Base-by-base conservation (phyloP, 1,140 invertebrate genomes). In the Lepidurus couesii region DNA sequence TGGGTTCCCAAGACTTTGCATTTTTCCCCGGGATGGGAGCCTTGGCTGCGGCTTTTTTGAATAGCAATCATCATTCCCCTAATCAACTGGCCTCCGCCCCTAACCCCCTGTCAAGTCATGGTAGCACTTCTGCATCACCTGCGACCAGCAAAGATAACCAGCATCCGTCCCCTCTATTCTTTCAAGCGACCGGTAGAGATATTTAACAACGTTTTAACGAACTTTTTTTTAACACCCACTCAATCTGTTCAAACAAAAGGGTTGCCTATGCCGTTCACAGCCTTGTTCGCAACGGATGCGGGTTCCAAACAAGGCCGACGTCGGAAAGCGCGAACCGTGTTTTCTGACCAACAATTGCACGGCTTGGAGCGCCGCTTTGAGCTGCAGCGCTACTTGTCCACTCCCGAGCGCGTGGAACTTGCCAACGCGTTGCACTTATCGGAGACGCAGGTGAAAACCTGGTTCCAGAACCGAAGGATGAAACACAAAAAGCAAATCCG, bases 391-490 rank as follows among this genome's bases (percentile, higher is more conserved):
- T 99, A 99, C 86, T 88, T 99, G 13, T 98, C 95, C 8, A 99
- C 97, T 0, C 96, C 97, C 0, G 98, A 99, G 84, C 86, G 98
- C 75, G 94, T 98, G 8, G 96, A 98, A 83, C 86, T 99, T 73
- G 97, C 98, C 0, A 92, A 92, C 4, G 92, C 92, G 0, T 87
- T 99, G 13, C 95, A 94, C 82, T 88, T 99, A 3, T 97, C 95
- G 1, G 97, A 99, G 87, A 97, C 97, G 0, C 98, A 99, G 86
- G 91, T 91, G 74, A 98, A 98, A 88, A 98, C 95, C 44, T 98
- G 96, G 97, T 98, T 98, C 86, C 96, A 98, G 86, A 98, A 98
- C 86, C 86, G 96, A 16, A 87, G 96, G 81, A 98, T 98, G 96
- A 98, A 98, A 83, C 95, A 98, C 85, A 98, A 98, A 88, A 98